Evolutionary conservation across 2,888 invertebrate genomes (phyloP).

Genomic region (Xestoiulus laeticollis): DNA sequence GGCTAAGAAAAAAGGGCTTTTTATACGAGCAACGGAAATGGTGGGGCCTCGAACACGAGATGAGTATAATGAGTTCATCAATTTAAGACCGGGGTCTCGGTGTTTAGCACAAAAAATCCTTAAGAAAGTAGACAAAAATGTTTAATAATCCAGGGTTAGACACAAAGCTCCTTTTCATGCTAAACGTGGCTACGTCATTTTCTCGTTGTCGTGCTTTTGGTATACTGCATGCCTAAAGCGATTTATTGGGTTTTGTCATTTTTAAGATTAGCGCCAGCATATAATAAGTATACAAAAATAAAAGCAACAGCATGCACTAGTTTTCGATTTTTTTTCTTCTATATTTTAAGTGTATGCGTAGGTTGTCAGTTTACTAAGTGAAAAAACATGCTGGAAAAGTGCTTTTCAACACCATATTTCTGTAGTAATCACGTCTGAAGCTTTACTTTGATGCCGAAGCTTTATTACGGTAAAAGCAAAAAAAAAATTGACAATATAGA

Average conservation of each 20-base stretch:
- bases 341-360: background rate
- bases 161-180: background rate
- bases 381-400: background rate
- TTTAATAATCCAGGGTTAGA: background rate
- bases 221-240: background rate
- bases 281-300: background rate
- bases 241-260: background rate
- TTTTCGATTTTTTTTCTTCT: background rate
- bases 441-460: background rate
- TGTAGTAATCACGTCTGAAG: background rate
- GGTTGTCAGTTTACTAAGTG: background rate
- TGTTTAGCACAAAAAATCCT: background rate
- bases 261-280: background rate
- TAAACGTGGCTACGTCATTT: background rate
- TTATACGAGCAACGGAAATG: background rate
- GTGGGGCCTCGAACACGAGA: background rate
- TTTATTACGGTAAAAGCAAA: background rate
- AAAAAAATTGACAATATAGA: no score
- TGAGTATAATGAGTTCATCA: conserved; percentile 11
- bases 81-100: background rate
- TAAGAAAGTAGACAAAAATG: background rate
- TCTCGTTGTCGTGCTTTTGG: background rate
- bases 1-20: background rate
- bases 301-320: background rate
- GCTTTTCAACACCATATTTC: background rate